Evolutionary conservation across 2,888 invertebrate species (phyloP).

Genomic region (Pogonocherus hispidulus): DNA sequence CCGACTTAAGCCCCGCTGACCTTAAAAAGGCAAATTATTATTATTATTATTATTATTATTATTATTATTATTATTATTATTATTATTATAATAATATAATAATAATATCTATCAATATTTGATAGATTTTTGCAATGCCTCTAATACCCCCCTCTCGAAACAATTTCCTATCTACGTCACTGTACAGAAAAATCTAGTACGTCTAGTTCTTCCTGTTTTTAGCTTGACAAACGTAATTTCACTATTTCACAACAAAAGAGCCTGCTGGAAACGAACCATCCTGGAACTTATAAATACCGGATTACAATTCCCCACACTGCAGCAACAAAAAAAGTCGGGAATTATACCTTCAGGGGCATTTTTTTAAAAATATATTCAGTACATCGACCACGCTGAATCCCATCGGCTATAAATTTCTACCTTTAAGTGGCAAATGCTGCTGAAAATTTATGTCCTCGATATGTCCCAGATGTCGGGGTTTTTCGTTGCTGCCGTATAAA

Average conservation of each 20-base stretch:
- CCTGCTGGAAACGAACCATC: neutral
- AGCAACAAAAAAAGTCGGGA: neutral
- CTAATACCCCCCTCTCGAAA: no score
- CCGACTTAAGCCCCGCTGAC: no score
- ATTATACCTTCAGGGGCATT: conserved; percentile 11
- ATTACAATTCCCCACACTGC: neutral
- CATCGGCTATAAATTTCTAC: conserved; percentile 28
- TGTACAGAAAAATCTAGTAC: no score
- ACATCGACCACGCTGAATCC: conserved; percentile 15
- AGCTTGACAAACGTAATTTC: no score
- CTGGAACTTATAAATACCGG: neutral
- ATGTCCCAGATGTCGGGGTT: conserved; percentile 27
- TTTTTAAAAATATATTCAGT: neutral
- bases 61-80: no score
- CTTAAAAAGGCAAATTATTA: no score
- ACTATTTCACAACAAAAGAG: neutral
- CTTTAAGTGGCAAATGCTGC: conserved; percentile 28
- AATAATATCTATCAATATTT: no score
- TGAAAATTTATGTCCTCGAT: conserved; percentile 28
- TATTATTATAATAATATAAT: no score
- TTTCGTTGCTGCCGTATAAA: conserved; percentile 13
- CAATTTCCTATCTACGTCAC: no score
- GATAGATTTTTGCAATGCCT: no score
- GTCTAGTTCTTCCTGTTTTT: no score
- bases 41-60: no score